Evolutionary conservation across 2,888 invertebrate genomes (phyloP).

Genomic region (Ceramica pisi): DNA sequence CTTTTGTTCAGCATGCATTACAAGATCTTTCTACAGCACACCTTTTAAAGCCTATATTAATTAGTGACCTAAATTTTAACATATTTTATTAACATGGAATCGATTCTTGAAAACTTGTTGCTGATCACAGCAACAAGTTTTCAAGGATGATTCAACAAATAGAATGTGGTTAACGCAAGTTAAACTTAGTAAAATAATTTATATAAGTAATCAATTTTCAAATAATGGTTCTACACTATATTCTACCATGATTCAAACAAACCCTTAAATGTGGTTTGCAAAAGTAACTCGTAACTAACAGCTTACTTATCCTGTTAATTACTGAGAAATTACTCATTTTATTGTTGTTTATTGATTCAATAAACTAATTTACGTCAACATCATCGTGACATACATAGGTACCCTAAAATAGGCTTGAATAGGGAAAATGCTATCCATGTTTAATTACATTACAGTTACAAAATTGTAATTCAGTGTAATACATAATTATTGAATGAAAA

Average conservation of each 20-base stretch:
- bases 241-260: not conserved
- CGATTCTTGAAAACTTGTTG: too few relatives aligned
- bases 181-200: not conserved
- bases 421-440: not conserved
- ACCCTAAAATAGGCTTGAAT: not conserved
- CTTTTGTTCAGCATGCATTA: not conserved
- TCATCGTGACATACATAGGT: not conserved
- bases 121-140: too few relatives aligned
- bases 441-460: not conserved
- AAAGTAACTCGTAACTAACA: not conserved
- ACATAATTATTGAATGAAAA: too few relatives aligned
- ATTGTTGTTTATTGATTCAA: not conserved
- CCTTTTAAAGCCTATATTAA: too few relatives aligned
- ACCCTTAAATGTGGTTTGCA: not conserved
- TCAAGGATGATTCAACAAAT: too few relatives aligned
- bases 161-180: too few relatives aligned
- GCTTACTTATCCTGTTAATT: not conserved
- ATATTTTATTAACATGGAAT: too few relatives aligned
- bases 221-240: not conserved
- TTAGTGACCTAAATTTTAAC: too few relatives aligned
- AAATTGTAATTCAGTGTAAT: not conserved
- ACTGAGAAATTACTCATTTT: constrained; percentile 1
- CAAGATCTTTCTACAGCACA: not conserved
- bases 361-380: not conserved
- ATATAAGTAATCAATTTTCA: not conserved